Conservation (phyloP, 2,888 invertebrate species). For the Stenichneumon culpator region DNA sequence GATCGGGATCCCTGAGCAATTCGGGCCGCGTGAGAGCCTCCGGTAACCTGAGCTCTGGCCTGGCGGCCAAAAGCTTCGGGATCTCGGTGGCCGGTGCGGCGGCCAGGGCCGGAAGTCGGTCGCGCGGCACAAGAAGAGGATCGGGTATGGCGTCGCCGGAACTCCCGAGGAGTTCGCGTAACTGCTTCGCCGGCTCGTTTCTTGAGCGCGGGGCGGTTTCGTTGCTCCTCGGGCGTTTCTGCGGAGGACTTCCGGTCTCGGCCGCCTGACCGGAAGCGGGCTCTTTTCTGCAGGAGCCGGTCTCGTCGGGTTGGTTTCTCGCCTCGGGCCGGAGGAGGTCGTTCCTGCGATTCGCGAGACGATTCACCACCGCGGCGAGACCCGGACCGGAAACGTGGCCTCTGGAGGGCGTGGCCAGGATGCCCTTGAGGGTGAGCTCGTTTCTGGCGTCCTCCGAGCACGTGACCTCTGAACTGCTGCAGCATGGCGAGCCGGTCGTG, state of each 20-base stretch:
- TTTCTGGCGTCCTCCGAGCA: conserved; percentile 91
- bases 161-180: conserved; percentile 89
- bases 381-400: conserved; percentile 47
- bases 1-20: conserved; percentile 91
- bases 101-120: conserved; percentile 90
- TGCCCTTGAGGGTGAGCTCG: conserved; percentile 81
- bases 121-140: conserved; percentile 93
- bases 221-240: background rate
- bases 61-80: conserved; percentile 89
- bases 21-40: conserved; percentile 91
- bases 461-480: conserved; percentile 85
- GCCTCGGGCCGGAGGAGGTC: conserved; percentile 9
- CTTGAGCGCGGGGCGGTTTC: background rate
- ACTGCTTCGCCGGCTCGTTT: conserved; percentile 88
- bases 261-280: background rate
- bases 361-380: conserved; percentile 56
- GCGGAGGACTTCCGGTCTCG: background rate
- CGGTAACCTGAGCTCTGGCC: conserved; percentile 91
- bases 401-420: conserved; percentile 69
- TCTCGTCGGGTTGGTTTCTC: conserved; percentile 21
- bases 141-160: conserved; percentile 92
- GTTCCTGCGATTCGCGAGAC: conserved; percentile 82
- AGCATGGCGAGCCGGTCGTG: conserved; percentile 81
- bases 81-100: conserved; percentile 92
- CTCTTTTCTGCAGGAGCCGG: background rate